Evolutionary conservation across 1,140 invertebrate species (phyloP), one percentile per base, ranked within the genome.

Genomic region (Drosophila pallidifrons): DNA sequence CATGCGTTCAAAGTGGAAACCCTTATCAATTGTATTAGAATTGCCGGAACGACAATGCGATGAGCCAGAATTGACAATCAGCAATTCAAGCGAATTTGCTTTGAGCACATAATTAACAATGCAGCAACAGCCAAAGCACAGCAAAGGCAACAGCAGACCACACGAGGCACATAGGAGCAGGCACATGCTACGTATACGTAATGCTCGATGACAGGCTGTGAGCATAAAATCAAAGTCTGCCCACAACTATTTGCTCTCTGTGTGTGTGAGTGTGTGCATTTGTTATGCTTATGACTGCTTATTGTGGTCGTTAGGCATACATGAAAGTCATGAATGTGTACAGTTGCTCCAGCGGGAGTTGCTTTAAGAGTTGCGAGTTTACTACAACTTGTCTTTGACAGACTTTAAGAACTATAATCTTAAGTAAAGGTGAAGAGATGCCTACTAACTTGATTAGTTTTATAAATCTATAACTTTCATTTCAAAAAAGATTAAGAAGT

Each of bases 71-170:
- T 64, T 75, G 75, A 74, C 75, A 77, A 77, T 75, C 71, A 46
- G 59, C 25, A 59, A 52, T 30, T 59, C 46, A 52, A 65, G 45
- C 20, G 57, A 46, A 46, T 38, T 45, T 10, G 61, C 70, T 63
- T 49, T 55, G 67, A 75, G 57, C 66, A 69, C 57, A 52, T 82
- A 87, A 85, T 85, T 85, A 85, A 73, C 81, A 74, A 77, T 68
- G 77, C 75, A 77, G 66, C 80, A 66, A 60, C 45, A 41, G 30
- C 60, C 11, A 13, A 11, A 11, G n/a, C 41, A 43, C 43, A 54
- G 58, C 60, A 57, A 25, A 38, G 65, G 71, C 41, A 32, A 32
- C 30, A 32, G 30, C 1, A 20, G 20, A 20, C 20, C 20, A 20
- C 20, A 25, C 20, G 20, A 25, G 20, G 0, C 20, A 25, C 20